Evolutionary conservation across 2,888 invertebrate genomes (phyloP), one percentile per base, ranked within the genome.

Genomic region (Dioctria rufipes): DNA sequence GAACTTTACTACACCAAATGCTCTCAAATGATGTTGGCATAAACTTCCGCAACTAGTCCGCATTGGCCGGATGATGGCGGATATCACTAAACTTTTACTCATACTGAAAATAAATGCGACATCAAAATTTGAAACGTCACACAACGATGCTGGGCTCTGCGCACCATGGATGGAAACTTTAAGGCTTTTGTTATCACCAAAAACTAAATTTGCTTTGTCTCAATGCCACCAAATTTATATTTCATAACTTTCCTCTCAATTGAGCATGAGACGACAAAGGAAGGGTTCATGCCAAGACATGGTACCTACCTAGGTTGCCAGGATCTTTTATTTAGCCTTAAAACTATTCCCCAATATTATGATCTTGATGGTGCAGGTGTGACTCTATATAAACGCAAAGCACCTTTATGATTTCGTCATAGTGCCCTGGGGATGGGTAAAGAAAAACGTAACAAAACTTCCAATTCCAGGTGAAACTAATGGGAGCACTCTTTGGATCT

Each of bases 401-500:
- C 77, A 25, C 61, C 39, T 54, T 63, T 77, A 77, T 77, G 61
- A 63, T 63, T 77, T 63, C 13, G 37, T 63, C 77, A 77, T 25
- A 49, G 39, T 8, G 4, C 39, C 49, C 77, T 13, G 40, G 63
- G 37, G 25, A 25, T 49, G 46, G 63, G 77, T 43, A 77, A 77
- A 77, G 77, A 77, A 77, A 77, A 77, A 77, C 25, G 2, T 25
- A 25, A 25, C 77, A 77, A 58, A 63, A 77, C 73, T 11, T 49
- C 60, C 77, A 63, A 63, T 63, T 77, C 63, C 77, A 77, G 77
- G 77, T 77, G 77, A 77, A 77, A 77, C 77, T 77, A 77, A 77
- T 77, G 63, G 77, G n/a, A 42, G 37, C 54, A 6, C 63, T 39
- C 11, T 43, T 63, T 42, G 40, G 46, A 51, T 69, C 49, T 54